phyloP scores from a whole-genome alignment of 2,113 vertebrate species.

The Genyomyrus donnyi region DNA sequence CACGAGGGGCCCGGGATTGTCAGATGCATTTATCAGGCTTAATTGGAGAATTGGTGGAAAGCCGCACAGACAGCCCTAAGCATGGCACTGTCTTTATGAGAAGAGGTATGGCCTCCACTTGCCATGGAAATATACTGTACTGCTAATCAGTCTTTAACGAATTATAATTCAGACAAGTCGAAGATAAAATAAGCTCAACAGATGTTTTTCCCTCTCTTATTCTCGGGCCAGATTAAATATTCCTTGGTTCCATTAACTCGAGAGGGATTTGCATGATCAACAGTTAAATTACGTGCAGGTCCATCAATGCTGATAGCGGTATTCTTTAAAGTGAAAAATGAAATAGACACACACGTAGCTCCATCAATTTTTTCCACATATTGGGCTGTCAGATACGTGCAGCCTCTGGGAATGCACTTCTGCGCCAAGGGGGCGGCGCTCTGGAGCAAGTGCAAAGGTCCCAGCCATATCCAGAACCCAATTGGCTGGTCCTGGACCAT shows the following conservation, averaged over 20 bases:
- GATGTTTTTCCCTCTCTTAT: neutral
- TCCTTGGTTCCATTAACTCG: slow-evolving; percentile 16
- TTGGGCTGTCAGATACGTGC: too few species aligned
- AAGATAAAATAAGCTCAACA: slow-evolving; percentile 15
- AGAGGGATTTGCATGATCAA: slow-evolving; percentile 15
- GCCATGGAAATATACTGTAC: neutral
- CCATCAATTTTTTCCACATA: neutral
- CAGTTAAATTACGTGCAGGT: slow-evolving; percentile 12
- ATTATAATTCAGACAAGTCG: slow-evolving; percentile 9
- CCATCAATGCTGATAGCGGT: neutral
- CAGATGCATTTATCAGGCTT: neutral
- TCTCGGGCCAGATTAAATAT: neutral
- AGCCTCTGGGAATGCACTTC: neutral
- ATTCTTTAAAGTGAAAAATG: slow-evolving; percentile 11
- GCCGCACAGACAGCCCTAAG: neutral
- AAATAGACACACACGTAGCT: neutral
- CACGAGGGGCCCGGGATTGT: neutral
- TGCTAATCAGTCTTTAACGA: slow-evolving; percentile 18
- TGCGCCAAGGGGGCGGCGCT: neutral
- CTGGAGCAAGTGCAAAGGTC: neutral
- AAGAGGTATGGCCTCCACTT: slow-evolving; percentile 1
- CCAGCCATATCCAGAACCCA: neutral
- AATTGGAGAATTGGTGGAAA: neutral
- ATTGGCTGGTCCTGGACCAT: neutral
- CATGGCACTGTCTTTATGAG: neutral